These are phyloP conservation scores for Pteronura brasiliensis DNA, from an alignment of 2,113 vertebrate species.

Conservation along the genomic window DNA sequence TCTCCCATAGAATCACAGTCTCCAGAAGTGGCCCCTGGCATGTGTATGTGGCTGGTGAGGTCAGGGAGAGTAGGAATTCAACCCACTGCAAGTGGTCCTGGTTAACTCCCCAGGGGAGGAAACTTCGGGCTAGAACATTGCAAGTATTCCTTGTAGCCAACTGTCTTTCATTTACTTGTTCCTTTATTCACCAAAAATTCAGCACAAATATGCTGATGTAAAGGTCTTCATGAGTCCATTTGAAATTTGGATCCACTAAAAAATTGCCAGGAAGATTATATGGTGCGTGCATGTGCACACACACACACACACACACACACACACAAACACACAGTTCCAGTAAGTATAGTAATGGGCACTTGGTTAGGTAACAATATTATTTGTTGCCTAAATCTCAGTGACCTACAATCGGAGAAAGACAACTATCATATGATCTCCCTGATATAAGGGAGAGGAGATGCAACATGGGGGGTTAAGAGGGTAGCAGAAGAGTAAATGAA, in stretches of 20 bases:
- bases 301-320: neutral
- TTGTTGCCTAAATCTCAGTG: neutral
- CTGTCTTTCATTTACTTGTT: neutral
- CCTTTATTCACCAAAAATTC: neutral
- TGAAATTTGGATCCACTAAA: neutral
- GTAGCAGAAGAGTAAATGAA: too few relatives aligned
- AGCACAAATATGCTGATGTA: neutral
- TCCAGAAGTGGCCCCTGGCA: accelerated
- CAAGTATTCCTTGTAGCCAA: neutral
- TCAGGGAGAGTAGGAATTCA: neutral
- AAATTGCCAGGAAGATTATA: neutral
- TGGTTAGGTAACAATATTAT: neutral
- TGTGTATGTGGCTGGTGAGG: neutral
- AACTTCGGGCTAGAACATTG: neutral
- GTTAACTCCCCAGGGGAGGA: neutral
- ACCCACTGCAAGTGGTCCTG: neutral
- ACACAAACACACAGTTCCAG: neutral
- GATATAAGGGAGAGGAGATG: too few relatives aligned
- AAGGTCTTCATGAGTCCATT: neutral
- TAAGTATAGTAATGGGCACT: neutral
- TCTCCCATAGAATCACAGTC: neutral
- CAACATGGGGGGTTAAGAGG: too few relatives aligned
- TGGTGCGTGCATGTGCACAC: neutral
- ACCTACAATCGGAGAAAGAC: too few relatives aligned
- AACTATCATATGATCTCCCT: too few relatives aligned